phyloP scores from a whole-genome alignment of 2,888 invertebrate species.

The Macrophya alboannulata region DNA sequence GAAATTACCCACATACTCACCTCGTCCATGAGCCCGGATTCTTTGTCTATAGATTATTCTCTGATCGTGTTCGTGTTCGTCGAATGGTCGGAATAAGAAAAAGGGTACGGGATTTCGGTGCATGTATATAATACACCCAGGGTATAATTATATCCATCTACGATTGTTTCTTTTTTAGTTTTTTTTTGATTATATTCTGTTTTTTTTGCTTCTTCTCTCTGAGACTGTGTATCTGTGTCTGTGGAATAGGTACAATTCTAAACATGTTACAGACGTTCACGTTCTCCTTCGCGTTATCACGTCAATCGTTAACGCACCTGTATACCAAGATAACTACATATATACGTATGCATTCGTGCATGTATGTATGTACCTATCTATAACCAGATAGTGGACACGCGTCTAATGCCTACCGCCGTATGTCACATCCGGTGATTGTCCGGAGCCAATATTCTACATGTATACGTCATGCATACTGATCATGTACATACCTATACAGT shows the following conservation, averaged over 20 bases:
- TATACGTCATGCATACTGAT: slow-evolving; percentile 38
- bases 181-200: neutral
- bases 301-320: slow-evolving; percentile 28
- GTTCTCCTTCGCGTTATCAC: slow-evolving; percentile 36
- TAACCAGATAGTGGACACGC: slow-evolving; percentile 19
- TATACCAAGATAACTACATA: neutral
- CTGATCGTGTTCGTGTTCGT: neutral
- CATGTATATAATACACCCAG: neutral
- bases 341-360: neutral
- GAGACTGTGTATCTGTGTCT: neutral
- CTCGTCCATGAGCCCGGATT: neutral
- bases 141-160: slow-evolving; percentile 5
- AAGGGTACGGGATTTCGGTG: neutral
- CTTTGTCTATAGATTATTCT: neutral
- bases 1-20: neutral
- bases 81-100: neutral
- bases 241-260: too few species aligned
- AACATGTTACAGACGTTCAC: neutral
- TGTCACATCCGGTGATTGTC: slow-evolving; percentile 43
- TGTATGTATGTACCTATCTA: neutral
- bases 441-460: slow-evolving; percentile 18
- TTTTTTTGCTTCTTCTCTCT: neutral
- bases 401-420: slow-evolving; percentile 7
- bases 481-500: neutral
- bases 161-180: neutral